Base-by-base conservation (phyloP, 2,888 invertebrate species). In the Margaritifera margaritifera region DNA sequence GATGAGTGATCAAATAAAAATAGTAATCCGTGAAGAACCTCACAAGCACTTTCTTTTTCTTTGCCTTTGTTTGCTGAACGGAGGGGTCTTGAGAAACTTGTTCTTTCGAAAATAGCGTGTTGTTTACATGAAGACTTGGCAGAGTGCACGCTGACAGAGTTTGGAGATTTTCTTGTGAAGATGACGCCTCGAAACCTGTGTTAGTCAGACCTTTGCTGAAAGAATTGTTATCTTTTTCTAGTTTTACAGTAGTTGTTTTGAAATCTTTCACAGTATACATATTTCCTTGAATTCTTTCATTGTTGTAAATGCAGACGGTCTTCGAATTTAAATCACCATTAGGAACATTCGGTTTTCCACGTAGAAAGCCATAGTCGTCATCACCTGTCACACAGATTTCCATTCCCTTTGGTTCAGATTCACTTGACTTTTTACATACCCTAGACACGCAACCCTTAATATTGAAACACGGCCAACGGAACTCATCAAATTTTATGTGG, bases 1-100 rank as follows among this genome's bases (percentile, higher is more conserved):
- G 78, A 67, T 86, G 75, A 8, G 84, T 82, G 55, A 85, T 74
- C 57, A 85, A 79, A 18, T 60, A n/a, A 67, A 77, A 85, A 68
- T 80, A 85, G 22, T 82, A 76, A 53, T 82, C 81, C 24, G 77
- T 54, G 74, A 82, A 84, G 58, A 83, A 84, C 22, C 78, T 63
- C 5, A 83, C 81, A 27, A 84, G 58, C 6, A 68, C 53, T 54
- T 79, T 75, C 63, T 78, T 72, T n/a, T 72, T 60, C 56, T 74
- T 72, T 24, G 64, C 60, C 42, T 62, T 62, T 59, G 60, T 24
- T 66, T 55, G 50, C 18, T 27, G 59, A 27, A 59, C 15, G 2
- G 42, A 58, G 2, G 11, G 1, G 24, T 58, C 27, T 24, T 56
- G 19, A 1, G 56, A 19, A 3, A 24, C 8, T 56, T 56, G 19